Percentiles rank a stretch among this genome's conserved stretches.
Conservation (phyloP, 2,888 invertebrate species). For the Melinopterus prodromus region DNA sequence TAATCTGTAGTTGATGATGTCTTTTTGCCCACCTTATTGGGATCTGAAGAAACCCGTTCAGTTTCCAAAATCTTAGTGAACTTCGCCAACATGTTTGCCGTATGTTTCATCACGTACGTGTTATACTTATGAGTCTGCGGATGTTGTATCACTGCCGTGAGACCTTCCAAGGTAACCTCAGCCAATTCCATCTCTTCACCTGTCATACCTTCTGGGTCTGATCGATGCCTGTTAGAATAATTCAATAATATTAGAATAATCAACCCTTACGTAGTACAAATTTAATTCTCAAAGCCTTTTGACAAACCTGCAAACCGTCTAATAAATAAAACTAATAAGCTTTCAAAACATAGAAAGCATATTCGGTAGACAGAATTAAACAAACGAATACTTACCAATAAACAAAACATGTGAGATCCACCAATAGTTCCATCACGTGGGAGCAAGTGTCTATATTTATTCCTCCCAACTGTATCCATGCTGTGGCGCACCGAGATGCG, state of each 20-base stretch:
- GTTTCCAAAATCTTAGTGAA: constrained; percentile 64
- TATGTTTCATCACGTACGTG: constrained; percentile 63
- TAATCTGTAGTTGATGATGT: constrained; percentile 17
- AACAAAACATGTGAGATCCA: constrained; percentile 58
- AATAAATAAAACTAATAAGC: background rate
- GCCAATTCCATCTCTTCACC: constrained; percentile 67
- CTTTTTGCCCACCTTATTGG: constrained; percentile 53
- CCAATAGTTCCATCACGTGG: constrained; percentile 54
- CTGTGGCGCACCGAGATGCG: constrained; percentile 65
- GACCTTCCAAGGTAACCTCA: constrained; percentile 70
- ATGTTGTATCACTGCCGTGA: constrained; percentile 67
- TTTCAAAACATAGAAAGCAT: constrained; percentile 26
- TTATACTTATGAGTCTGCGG: constrained; percentile 69
- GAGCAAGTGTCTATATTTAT: constrained; percentile 57
- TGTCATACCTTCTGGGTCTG: constrained; percentile 62
- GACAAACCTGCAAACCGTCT: no score
- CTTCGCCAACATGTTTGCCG: constrained; percentile 68
- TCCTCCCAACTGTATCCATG: constrained; percentile 71
- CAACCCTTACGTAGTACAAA: no score
- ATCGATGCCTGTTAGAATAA: constrained; percentile 51
- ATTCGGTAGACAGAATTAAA: background rate
- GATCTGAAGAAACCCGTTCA: constrained; percentile 57
- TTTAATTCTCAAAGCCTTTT: no score
- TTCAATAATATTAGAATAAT: no score
- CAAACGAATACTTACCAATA: constrained; percentile 54